A percentile compares a stretch with the other conserved stretches of the same genome.
phyloP scores from a whole-genome alignment of 2,797 vertebrate genomes.

The Esox lucius region DNA sequence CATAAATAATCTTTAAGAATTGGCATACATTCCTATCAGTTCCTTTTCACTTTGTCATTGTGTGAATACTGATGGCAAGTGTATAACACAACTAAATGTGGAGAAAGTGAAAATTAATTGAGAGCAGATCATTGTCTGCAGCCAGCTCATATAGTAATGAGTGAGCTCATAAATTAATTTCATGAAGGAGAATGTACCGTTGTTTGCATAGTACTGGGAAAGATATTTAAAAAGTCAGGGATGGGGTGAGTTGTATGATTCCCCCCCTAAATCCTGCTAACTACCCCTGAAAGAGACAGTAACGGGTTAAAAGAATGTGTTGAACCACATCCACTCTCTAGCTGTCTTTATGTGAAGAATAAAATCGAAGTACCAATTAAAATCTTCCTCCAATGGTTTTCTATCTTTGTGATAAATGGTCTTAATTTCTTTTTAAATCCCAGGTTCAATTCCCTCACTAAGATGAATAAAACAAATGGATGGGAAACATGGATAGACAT shows the following conservation, averaged over 20 bases:
- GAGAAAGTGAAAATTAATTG: no score
- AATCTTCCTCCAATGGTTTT: constrained; percentile 40
- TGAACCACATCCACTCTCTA: constrained; percentile 8
- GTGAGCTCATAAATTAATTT: no score
- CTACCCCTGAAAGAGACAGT: constrained; percentile 14
- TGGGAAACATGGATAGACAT: neutral
- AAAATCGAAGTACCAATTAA: constrained; percentile 37
- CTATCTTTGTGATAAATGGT: constrained; percentile 60
- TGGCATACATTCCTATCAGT: no score
- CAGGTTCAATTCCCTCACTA: constrained; percentile 16
- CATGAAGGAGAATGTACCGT: no score
- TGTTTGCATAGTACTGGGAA: no score
- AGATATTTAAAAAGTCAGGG: no score
- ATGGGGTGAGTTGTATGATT: neutral
- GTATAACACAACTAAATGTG: no score
- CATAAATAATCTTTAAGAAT: no score
- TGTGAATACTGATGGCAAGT: no score
- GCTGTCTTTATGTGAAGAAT: constrained; percentile 29
- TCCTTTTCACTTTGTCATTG: no score
- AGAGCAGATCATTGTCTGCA: no score
- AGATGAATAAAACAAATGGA: neutral
- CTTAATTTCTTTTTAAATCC: constrained; percentile 60
- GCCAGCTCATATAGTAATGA: no score
- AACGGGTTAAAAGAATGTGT: constrained; percentile 34
- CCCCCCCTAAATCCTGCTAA: neutral